Conservation (phyloP, 2,797 vertebrate species). For the Apogon hyalosoma region DNA sequence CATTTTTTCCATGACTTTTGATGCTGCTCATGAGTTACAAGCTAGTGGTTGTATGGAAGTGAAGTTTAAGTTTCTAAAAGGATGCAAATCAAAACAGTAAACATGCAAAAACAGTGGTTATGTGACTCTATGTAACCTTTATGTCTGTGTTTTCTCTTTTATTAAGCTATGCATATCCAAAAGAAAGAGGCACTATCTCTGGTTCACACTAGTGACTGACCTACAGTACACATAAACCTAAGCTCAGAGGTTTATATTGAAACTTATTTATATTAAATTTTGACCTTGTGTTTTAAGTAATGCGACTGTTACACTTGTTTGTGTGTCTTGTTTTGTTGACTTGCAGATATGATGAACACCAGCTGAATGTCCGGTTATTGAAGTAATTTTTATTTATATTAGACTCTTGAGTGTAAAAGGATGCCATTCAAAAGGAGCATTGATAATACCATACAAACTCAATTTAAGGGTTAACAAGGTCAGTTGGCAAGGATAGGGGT, state of each 20-base stretch:
- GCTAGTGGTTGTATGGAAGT: background rate
- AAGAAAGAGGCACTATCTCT: conserved; percentile 46
- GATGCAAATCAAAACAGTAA: background rate
- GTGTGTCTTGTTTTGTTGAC: conserved; percentile 22
- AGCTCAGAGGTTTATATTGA: conserved; percentile 63
- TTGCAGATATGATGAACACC: conserved; percentile 47
- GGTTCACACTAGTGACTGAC: conserved; percentile 62
- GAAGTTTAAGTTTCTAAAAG: background rate
- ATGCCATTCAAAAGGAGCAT: conserved; percentile 90
- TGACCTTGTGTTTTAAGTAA: conserved; percentile 63
- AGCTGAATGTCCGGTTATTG: conserved; percentile 66
- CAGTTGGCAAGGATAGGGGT: conserved; percentile 68
- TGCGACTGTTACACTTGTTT: conserved; percentile 1
- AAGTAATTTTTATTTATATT: conserved; percentile 87
- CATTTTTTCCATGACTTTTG: background rate
- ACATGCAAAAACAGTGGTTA: conserved; percentile 55
- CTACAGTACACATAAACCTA: conserved; percentile 35
- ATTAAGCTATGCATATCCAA: conserved; percentile 81
- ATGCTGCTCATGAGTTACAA: background rate
- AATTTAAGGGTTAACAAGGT: conserved; percentile 84
- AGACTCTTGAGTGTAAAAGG: conserved; percentile 90
- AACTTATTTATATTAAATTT: conserved; percentile 81
- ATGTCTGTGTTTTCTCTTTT: conserved; percentile 57
- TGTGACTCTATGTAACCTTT: conserved; percentile 59
- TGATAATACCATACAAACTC: conserved; percentile 86